Evolutionary conservation across 23 tunicate species (phyloP), one percentile per base, ranked within the genome.

Genomic region (Trididemnum nubilum): DNA sequence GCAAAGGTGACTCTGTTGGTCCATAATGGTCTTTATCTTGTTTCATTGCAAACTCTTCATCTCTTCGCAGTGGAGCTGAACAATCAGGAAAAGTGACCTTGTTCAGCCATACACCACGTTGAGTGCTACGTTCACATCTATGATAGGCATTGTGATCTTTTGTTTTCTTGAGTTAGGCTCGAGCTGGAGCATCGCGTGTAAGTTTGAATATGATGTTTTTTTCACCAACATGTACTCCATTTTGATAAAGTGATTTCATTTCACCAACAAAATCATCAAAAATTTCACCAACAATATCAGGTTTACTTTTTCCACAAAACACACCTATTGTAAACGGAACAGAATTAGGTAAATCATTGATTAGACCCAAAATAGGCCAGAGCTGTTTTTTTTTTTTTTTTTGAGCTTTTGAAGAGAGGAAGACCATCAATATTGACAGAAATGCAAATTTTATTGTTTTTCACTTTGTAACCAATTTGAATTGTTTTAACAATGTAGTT

Each of bases 131-230:
- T 30, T 82, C 86, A 34, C 86, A 82, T 31, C 78, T 67, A 2
- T 33, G 28, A 51, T 82, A 82, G 21, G 75, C 86, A 70, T 71
- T 70, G 67, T 82, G 86, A 25, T 52, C 78, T 73, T 82, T 82
- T 2, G 51, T 70, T 33, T 71, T 21, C 40, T 82, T 82, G 51
- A 82, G 36, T 29, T 59, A 34, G 24, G 86, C 66, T 35, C 86
- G 78, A 51, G 86, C 86, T 24, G 86, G 86, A 70, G 86, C 86
- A 82, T 82, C 78, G 66, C 86, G 71, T 37, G 51, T 70, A 33
- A 82, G 33, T 65, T 36, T 82, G 32, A 82, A 49, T 4, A 32
- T 50, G 49, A 70, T 51, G 29, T 51, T 29, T 39, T 25, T 69
- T 30, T n/a, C 74, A 24, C 40, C 74, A 70, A 65, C 33, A n/a